phyloP scores from a whole-genome alignment of 1,140 invertebrate genomes.

The Sitobion miscanthi region DNA sequence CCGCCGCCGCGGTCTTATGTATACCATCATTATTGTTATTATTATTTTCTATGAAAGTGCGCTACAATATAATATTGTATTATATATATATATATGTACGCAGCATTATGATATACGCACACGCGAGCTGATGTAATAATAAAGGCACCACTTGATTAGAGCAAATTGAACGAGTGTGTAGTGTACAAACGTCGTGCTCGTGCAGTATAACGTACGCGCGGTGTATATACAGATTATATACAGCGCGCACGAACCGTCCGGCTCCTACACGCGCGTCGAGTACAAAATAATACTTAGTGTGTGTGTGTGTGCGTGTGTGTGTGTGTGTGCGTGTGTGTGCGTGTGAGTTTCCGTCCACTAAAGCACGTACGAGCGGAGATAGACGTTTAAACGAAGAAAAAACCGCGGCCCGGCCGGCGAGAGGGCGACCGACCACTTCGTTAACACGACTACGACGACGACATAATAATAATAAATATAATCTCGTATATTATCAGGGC shows the following conservation, averaged over 20 bases:
- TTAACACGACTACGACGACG: neutral
- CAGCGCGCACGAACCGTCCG: slow-evolving; percentile 18
- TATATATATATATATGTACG: neutral
- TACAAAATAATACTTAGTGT: neutral
- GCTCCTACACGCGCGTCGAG: neutral
- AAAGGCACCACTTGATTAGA: slow-evolving; percentile 34
- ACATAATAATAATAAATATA: neutral
- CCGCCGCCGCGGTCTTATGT: neutral
- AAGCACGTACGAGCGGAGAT: slow-evolving; percentile 6
- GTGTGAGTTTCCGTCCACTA: slow-evolving; percentile 9
- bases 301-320: neutral
- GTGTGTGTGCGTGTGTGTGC: neutral
- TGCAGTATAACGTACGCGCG: neutral
- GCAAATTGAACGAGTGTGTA: slow-evolving; percentile 2
- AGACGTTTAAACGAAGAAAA: neutral
- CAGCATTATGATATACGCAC: neutral
- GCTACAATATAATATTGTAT: slow-evolving; percentile 5
- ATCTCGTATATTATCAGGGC: neutral
- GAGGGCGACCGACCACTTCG: neutral
- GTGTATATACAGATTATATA: neutral
- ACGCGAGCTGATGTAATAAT: slow-evolving; percentile 20
- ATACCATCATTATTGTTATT: neutral
- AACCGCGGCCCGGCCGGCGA: neutral
- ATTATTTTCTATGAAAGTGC: neutral
- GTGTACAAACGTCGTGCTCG: neutral